These are phyloP conservation scores for Varanus salvator DNA, from an alignment of 2,113 vertebrate species.

Conservation along the genomic window DNA sequence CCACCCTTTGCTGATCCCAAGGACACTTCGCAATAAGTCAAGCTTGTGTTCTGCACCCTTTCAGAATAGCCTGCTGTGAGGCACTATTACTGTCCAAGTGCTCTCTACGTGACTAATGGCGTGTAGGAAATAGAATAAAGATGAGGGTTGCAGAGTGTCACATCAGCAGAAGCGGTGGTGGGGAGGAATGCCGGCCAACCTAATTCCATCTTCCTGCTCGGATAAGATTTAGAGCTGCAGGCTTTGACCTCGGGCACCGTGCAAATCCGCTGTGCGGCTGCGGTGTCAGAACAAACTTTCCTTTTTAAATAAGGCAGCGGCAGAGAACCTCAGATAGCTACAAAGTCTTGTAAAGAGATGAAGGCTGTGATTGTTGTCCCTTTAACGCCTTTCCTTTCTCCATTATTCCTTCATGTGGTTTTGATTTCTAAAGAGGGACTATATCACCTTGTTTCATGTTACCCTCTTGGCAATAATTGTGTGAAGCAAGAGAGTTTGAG, in stretches of 20 bases:
- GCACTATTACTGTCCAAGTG: slow-evolving; percentile 4
- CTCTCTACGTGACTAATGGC: slow-evolving; percentile 28
- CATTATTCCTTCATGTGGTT: neutral
- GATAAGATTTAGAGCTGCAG: neutral
- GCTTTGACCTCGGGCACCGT: neutral
- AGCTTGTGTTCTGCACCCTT: slow-evolving; percentile 25
- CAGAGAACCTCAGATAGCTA: neutral
- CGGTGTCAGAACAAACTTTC: rapidly evolving
- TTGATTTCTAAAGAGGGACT: neutral
- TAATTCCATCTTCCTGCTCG: neutral
- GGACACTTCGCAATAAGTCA: no score
- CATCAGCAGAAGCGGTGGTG: neutral
- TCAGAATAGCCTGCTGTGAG: neutral
- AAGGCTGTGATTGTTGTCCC: neutral
- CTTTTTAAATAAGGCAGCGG: rapidly evolving
- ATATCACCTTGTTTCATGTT: neutral
- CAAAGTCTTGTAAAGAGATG: neutral
- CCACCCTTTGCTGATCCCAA: no score
- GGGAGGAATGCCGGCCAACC: neutral
- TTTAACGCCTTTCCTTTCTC: neutral
- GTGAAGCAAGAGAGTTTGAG: neutral
- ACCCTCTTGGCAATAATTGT: neutral
- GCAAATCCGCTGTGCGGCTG: slow-evolving; percentile 23
- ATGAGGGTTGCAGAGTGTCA: slow-evolving; percentile 14
- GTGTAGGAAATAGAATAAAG: neutral